Evolutionary conservation across 2,797 vertebrate species (phyloP).

Genomic region (Eulemur mongoz): DNA sequence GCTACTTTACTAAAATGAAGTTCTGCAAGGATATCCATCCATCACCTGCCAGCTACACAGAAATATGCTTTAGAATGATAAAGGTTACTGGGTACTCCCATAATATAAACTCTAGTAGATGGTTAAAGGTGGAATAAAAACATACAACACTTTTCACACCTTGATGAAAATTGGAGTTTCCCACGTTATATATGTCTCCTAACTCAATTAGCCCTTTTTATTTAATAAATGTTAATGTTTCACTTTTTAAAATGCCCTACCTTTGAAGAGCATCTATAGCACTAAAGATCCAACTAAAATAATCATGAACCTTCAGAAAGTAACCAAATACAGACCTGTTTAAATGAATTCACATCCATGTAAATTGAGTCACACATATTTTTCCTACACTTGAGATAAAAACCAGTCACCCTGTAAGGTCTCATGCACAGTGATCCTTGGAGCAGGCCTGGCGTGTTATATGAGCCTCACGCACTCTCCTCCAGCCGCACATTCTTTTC

Average conservation of each 20-base stretch:
- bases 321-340: constrained; percentile 7
- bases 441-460: not conserved
- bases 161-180: not conserved
- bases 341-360: not conserved
- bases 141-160: not conserved
- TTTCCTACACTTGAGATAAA: constrained; percentile 19
- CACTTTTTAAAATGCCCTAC: not conserved
- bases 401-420: not conserved
- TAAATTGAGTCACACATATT: not conserved
- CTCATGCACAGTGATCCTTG: not conserved
- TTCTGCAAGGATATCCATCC: not conserved
- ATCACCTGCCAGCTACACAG: not conserved
- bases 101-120: not conserved
- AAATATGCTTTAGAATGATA: constrained; percentile 23
- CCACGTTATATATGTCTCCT: not conserved
- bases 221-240: constrained; percentile 31
- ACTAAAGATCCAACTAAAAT: constrained; percentile 46
- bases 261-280: not conserved
- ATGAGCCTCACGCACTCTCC: not conserved
- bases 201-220: not conserved
- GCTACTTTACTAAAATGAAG: not conserved
- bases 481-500: constrained; percentile 47
- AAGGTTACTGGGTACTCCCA: not conserved
- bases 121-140: not conserved
- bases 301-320: constrained; percentile 17